phyloP scores from a whole-genome alignment of 1,140 invertebrate genomes.

The Plectrocnemia conspersa region DNA sequence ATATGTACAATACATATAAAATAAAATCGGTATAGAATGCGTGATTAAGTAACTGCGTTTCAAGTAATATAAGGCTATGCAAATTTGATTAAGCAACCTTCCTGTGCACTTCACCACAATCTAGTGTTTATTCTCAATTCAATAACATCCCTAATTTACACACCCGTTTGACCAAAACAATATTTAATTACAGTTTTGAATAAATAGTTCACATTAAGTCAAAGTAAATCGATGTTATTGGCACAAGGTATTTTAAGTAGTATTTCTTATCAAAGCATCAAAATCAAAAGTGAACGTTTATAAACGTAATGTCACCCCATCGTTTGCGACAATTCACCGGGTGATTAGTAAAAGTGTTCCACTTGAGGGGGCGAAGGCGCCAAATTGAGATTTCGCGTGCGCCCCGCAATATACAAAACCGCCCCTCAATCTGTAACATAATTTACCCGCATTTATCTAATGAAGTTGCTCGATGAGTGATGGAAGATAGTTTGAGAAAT shows the following conservation, averaged over 20 bases:
- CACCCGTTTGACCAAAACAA: too few species aligned
- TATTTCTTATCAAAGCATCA: neutral
- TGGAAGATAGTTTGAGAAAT: too few species aligned
- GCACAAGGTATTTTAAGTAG: neutral
- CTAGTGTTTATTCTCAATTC: constrained; percentile 20
- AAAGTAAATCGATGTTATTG: neutral
- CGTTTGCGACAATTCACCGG: neutral
- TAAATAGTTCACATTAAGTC: neutral
- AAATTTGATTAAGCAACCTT: constrained; percentile 13
- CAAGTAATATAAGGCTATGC: too few species aligned
- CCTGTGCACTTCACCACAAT: neutral
- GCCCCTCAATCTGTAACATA: constrained; percentile 17
- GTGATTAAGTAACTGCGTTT: too few species aligned
- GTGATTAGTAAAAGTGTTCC: constrained; percentile 16
- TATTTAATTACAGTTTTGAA: too few species aligned
- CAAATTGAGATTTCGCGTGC: constrained; percentile 22
- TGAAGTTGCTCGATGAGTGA: constrained; percentile 8
- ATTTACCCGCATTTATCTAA: constrained; percentile 26
- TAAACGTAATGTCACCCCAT: neutral
- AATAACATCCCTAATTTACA: constrained; percentile 18
- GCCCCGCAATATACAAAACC: constrained; percentile 12
- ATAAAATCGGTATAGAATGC: too few species aligned
- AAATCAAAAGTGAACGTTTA: too few species aligned
- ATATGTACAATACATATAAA: too few species aligned
- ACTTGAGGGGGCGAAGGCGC: constrained; percentile 9